phyloP scores from a whole-genome alignment of 2,797 vertebrate genomes.

The Crocidura indochinensis region DNA sequence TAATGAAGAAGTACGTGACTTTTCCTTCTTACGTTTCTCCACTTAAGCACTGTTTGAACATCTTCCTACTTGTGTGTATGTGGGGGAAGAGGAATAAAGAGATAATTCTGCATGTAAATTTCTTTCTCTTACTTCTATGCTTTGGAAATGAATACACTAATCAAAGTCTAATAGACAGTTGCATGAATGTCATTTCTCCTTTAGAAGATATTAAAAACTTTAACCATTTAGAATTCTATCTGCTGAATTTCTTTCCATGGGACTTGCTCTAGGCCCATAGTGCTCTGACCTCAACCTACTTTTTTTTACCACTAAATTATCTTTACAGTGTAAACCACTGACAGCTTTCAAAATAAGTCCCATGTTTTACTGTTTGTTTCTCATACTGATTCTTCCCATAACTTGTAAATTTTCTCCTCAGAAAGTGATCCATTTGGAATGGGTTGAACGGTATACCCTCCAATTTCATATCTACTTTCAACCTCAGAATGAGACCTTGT shows the following conservation, averaged over 20 bases:
- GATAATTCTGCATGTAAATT: not conserved
- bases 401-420: slow-evolving; percentile 10
- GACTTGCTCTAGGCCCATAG: not conserved
- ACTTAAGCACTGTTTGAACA: not conserved
- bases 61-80: not conserved
- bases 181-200: not conserved
- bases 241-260: not conserved
- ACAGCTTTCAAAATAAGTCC: not conserved
- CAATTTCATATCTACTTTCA: not conserved
- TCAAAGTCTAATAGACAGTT: not conserved
- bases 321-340: slow-evolving; percentile 24
- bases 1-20: slow-evolving; percentile 58
- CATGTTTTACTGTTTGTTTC: slow-evolving; percentile 7
- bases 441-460: not conserved
- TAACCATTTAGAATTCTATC: not conserved
- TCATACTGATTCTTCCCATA: not conserved
- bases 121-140: not conserved
- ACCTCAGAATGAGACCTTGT: not conserved
- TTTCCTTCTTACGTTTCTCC: slow-evolving; percentile 18
- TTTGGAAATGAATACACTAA: slow-evolving; percentile 49
- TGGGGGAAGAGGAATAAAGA: not conserved
- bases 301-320: not conserved
- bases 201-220: slow-evolving; percentile 33
- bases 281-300: slow-evolving; percentile 29
- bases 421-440: not conserved